Conservation (phyloP, 1,140 invertebrate genomes). For the Aphis gossypii region DNA sequence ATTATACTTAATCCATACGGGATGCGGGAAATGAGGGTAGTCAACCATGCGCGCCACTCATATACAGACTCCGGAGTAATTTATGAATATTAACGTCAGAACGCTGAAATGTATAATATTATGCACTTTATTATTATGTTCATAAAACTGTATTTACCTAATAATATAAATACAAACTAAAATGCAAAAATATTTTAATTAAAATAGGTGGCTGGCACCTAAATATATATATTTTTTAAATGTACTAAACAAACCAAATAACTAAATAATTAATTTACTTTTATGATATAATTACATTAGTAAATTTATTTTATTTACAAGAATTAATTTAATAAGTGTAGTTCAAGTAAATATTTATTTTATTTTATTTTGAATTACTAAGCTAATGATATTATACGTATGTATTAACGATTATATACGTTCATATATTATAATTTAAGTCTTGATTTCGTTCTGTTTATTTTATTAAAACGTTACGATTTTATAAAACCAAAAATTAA, state of each 20-base stretch:
- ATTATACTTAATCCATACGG: not conserved
- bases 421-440: not conserved
- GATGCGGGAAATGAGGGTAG: not conserved
- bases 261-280: conserved; percentile 7
- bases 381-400: not conserved
- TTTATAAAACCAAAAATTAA: not conserved
- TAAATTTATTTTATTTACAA: conserved; percentile 7
- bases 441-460: not conserved
- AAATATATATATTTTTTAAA: not conserved
- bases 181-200: conserved; percentile 4
- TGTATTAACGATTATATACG: not conserved
- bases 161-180: conserved; percentile 4
- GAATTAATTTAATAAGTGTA: not conserved
- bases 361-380: not conserved
- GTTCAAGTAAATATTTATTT: not conserved
- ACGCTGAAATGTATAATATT: not conserved
- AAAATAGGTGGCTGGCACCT: not conserved
- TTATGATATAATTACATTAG: not conserved
- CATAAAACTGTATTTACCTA: not conserved
- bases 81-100: not conserved
- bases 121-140: not conserved
- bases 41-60: not conserved
- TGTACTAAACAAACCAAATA: not conserved
- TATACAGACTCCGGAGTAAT: not conserved
- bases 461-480: not conserved